These are phyloP conservation scores for Palythoa heliodiscus DNA, from an alignment of 92 coral and sea anemone genomes.

Conservation along the genomic window DNA sequence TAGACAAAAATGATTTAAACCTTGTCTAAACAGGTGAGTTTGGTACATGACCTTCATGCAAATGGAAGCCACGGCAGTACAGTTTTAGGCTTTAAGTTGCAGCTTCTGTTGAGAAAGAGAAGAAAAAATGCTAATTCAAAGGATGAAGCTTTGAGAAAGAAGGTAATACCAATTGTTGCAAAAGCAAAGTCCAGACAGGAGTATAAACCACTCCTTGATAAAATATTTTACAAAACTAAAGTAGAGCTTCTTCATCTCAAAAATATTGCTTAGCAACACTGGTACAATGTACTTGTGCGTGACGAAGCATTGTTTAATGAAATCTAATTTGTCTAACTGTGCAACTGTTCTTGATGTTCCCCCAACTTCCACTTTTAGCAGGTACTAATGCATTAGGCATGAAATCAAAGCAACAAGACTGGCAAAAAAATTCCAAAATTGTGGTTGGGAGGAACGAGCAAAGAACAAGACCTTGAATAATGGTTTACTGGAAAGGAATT, in stretches of 20 bases:
- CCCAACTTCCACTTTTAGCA: not conserved
- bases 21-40: not conserved
- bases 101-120: constrained; percentile 12
- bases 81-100: not conserved
- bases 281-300: too few relatives aligned
- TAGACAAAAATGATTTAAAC: too few relatives aligned
- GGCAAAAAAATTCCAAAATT: not conserved
- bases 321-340: not conserved
- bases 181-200: not conserved
- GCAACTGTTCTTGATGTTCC: not conserved
- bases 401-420: not conserved
- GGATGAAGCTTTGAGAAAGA: not conserved
- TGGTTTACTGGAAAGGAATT: not conserved
- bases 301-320: not conserved
- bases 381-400: not conserved
- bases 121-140: not conserved
- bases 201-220: constrained; percentile 12
- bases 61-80: too few relatives aligned
- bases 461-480: too few relatives aligned
- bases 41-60: not conserved
- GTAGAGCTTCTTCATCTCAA: too few relatives aligned
- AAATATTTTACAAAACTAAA: too few relatives aligned
- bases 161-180: too few relatives aligned
- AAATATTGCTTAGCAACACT: too few relatives aligned
- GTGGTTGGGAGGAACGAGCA: not conserved